Percentiles rank a stretch among this genome's conserved stretches.
Evolutionary conservation across 1,140 invertebrate genomes (phyloP).

Genomic region (Conus ventricosus): DNA sequence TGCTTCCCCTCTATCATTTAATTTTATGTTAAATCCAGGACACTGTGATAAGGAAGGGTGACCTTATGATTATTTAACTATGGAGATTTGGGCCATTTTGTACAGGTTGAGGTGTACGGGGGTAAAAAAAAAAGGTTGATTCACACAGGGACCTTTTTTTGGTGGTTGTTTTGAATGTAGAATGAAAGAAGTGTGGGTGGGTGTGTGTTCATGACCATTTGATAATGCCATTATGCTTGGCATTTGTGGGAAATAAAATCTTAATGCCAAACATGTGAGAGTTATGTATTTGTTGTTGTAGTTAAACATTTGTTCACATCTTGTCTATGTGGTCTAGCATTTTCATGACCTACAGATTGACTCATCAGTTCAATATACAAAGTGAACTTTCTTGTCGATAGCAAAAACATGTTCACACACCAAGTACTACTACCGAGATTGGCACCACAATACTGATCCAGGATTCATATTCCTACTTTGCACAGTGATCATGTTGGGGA

Average conservation of each 20-base stretch:
- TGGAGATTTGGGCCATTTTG: neutral
- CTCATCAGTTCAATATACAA: too few relatives aligned
- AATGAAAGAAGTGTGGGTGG: neutral
- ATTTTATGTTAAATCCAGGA: neutral
- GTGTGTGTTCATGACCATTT: neutral
- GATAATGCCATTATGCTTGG: neutral
- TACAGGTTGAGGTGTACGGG: too few relatives aligned
- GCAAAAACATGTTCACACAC: too few relatives aligned
- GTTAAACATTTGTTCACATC: neutral
- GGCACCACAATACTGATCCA: too few relatives aligned
- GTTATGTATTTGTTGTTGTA: neutral
- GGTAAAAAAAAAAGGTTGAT: too few relatives aligned
- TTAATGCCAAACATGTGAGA: neutral
- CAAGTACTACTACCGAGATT: too few relatives aligned
- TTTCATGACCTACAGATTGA: too few relatives aligned
- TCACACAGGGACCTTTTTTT: neutral
- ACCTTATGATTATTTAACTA: neutral
- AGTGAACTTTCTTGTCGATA: too few relatives aligned
- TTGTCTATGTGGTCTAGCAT: too few relatives aligned
- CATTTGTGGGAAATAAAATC: slow-evolving; percentile 12
- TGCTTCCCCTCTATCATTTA: too few relatives aligned
- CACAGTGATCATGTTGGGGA: too few relatives aligned
- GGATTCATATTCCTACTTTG: too few relatives aligned
- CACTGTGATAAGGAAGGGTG: neutral
- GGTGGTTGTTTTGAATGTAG: neutral